Conservation (phyloP, 2,888 invertebrate genomes). For the Lysandra coridon region DNA sequence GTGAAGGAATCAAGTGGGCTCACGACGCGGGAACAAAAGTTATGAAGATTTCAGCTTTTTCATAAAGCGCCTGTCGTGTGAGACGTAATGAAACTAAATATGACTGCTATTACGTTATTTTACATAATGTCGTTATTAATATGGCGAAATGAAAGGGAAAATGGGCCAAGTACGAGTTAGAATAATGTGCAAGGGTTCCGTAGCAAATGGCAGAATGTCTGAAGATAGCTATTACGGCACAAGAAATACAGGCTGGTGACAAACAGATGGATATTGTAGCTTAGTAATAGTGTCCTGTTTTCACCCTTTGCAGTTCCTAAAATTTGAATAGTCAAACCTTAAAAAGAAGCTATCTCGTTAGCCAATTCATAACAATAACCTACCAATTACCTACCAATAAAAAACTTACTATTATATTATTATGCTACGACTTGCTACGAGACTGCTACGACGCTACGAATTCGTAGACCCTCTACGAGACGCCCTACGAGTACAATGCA, state of each 20-base stretch:
- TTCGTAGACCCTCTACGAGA: conserved; percentile 22
- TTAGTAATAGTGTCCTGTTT: no score
- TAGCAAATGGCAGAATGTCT: neutral
- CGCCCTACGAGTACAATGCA: conserved; percentile 21
- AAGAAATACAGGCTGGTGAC: neutral
- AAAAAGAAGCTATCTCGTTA: no score
- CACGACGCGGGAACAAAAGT: conserved; percentile 29
- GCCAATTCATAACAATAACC: no score
- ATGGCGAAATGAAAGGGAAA: neutral
- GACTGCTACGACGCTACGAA: neutral
- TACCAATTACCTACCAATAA: no score
- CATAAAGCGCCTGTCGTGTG: conserved; percentile 28
- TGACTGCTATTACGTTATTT: neutral
- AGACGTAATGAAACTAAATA: conserved; percentile 22
- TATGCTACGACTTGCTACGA: neutral
- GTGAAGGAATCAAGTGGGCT: conserved; percentile 30
- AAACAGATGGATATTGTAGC: neutral
- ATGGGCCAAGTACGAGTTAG: neutral
- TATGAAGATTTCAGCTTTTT: conserved; percentile 33
- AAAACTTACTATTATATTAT: no score
- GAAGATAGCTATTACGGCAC: neutral
- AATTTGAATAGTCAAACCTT: no score
- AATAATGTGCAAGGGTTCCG: neutral
- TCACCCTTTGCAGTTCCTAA: no score
- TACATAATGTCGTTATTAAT: neutral